A percentile compares a stretch with the other conserved stretches of the same genome.
Evolutionary conservation across 2,888 invertebrate genomes (phyloP).

Genomic region (Drosophila paramelanica): DNA sequence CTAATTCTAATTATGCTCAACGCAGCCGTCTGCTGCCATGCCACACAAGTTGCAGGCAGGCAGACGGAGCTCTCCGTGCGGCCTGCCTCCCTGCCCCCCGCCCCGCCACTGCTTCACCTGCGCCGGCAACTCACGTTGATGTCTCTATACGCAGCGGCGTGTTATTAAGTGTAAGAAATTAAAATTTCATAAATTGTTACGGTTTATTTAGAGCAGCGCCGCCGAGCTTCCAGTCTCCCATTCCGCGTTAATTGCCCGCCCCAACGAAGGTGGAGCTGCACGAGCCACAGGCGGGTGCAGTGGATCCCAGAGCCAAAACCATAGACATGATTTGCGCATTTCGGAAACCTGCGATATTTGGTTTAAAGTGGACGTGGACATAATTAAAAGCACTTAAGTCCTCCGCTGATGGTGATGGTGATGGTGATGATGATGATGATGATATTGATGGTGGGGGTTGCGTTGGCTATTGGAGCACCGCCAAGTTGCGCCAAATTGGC

Average conservation of each 20-base stretch:
- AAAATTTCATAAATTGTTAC: conserved; percentile 78
- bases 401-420: conserved; percentile 20
- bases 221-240: conserved; percentile 16
- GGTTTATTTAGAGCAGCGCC: conserved; percentile 72
- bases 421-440: background rate
- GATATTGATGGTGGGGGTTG: background rate
- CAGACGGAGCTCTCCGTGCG: background rate
- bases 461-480: conserved; percentile 47
- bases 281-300: conserved; percentile 5
- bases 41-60: conserved; percentile 65
- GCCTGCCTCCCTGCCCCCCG: background rate
- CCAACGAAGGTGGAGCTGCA: conserved; percentile 1
- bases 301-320: background rate
- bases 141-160: conserved; percentile 69
- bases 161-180: conserved; percentile 77
- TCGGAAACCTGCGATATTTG: conserved; percentile 74
- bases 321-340: conserved; percentile 62
- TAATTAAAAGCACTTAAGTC: conserved; percentile 79
- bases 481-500: conserved; percentile 57
- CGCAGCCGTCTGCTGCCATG: conserved; percentile 50
- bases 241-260: conserved; percentile 53
- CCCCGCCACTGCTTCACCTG: conserved; percentile 59
- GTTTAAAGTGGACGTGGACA: conserved; percentile 78
- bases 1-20: conserved; percentile 70
- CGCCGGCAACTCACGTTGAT: conserved; percentile 69